Conservation (phyloP, 2,888 invertebrate species). For the Rhagonycha fulva region DNA sequence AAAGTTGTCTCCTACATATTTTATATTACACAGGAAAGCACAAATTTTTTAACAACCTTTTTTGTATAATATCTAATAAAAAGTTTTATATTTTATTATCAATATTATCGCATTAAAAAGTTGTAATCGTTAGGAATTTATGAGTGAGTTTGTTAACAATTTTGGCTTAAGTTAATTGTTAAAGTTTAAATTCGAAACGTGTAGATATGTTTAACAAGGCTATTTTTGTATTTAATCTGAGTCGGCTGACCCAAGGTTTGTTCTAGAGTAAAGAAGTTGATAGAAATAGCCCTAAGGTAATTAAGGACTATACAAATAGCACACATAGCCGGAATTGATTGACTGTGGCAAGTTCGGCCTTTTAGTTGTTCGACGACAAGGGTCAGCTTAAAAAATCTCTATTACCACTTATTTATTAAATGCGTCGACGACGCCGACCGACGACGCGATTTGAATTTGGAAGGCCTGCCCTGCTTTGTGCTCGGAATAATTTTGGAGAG, state of each 20-base stretch:
- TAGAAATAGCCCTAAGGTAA: conserved; percentile 22
- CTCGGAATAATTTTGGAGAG: neutral
- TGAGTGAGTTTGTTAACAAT: neutral
- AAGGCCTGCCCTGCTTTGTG: neutral
- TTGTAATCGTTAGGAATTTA: neutral
- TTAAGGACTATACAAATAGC: conserved; percentile 22
- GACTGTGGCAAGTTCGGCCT: conserved; percentile 19
- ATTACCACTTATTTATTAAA: neutral
- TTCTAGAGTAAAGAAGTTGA: conserved; percentile 12
- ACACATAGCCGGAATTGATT: conserved; percentile 23
- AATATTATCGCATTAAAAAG: neutral
- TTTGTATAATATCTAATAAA: neutral
- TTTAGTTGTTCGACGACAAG: conserved; percentile 17
- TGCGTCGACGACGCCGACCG: neutral
- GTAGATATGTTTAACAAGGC: conserved; percentile 16
- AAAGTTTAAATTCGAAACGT: conserved; percentile 14
- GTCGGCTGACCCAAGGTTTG: conserved; percentile 5
- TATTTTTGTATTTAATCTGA: conserved; percentile 15
- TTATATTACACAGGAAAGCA: neutral
- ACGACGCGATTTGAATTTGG: neutral
- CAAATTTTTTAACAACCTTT: neutral
- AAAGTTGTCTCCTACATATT: neutral
- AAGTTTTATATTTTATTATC: neutral
- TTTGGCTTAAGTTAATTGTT: neutral
- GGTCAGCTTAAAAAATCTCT: conserved; percentile 11